Evolutionary conservation across 2,888 invertebrate species (phyloP), one percentile per base, ranked within the genome.

Genomic region (Deilephila elpenor): DNA sequence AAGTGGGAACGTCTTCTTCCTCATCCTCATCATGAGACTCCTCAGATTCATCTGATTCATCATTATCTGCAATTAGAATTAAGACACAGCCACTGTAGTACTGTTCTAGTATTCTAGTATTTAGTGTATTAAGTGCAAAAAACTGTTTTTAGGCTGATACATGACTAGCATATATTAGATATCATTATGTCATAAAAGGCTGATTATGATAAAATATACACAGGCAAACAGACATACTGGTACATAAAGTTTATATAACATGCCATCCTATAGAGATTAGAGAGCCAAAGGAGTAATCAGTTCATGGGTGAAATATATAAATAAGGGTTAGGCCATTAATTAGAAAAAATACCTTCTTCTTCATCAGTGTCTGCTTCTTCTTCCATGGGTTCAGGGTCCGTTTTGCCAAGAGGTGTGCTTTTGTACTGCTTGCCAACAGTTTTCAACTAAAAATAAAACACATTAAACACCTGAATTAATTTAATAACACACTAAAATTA

Each of bases 11-110:
- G 74, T 95, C 95, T 75, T 95, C 95, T 76, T 95, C 95, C 72
- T 95, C 95, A 77, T 95, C 95, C 81, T 95, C 95, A 86, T 95
- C 95, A 80, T 95, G 95, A 61, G 95, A 94, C 76, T 95, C 95
- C 78, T 95, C 95, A 7, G 95, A 93, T 78, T 95, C 95, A 80
- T 95, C 95, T 70, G 95, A 95, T 83, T 95, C 95, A 78, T 95
- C 95, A 87, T 95, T 94, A 19, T 94, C 95, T 94, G 78, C 8
- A n/a, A n/a, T n/a, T n/a, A n/a, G n/a, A n/a, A n/a, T n/a, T n/a
- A n/a, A n/a, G n/a, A n/a, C n/a, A 32, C 5, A 32, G 32, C 32
- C 32, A 5, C 32, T 32, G 32, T 32, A 32, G 0, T n/a, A n/a
- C n/a, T n/a, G n/a, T n/a, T n/a, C n/a, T n/a, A n/a, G n/a, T 5